Evolutionary conservation across 1,140 invertebrate species (phyloP).

Genomic region (Aphis craccivora): DNA sequence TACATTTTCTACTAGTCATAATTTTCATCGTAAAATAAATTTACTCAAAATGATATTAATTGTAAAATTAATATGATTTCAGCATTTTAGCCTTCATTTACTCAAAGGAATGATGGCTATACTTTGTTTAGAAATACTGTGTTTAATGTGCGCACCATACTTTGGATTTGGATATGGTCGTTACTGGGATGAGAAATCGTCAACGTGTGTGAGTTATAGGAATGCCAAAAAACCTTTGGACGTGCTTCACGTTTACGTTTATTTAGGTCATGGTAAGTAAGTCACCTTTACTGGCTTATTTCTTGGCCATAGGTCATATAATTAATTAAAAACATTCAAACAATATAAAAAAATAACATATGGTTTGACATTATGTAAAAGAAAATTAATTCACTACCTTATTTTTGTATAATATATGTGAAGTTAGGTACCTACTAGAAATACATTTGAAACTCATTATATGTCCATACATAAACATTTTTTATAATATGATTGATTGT

Average conservation of each 20-base stretch:
- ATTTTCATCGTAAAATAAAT: neutral
- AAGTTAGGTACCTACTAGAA: too few species aligned
- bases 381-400: neutral
- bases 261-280: constrained; percentile 77
- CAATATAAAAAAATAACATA: neutral
- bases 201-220: constrained; percentile 74
- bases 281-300: neutral
- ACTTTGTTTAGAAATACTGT: constrained; percentile 74
- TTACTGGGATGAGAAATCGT: constrained; percentile 69
- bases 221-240: constrained; percentile 72
- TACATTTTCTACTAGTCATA: neutral
- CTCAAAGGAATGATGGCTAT: constrained; percentile 75
- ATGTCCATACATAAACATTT: neutral
- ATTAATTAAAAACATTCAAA: neutral
- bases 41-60: neutral
- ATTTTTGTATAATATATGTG: neutral
- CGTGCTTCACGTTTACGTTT: constrained; percentile 79
- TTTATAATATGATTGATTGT: neutral
- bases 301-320: neutral
- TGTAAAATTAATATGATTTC: constrained; percentile 62
- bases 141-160: constrained; percentile 78
- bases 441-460: too few species aligned
- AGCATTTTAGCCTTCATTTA: constrained; percentile 82
- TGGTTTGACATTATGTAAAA: neutral
- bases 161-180: constrained; percentile 74